Conservation (phyloP, 2,113 vertebrate genomes). For the Pomatorhinus ruficollis region DNA sequence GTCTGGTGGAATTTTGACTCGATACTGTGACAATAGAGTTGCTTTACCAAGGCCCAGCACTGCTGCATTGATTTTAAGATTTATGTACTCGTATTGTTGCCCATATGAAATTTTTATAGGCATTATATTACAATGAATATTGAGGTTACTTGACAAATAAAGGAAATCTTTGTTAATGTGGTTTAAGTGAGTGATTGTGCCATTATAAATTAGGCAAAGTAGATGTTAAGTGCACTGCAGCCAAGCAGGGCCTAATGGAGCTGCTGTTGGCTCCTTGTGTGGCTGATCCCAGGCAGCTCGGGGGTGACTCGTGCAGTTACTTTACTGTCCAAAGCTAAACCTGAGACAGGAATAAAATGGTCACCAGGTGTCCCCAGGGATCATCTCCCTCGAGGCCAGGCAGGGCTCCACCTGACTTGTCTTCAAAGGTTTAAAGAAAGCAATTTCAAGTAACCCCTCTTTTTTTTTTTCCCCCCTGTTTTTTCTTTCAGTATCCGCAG, state of each 20-base stretch:
- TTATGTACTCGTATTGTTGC: not conserved
- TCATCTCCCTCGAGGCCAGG: fast-evolving
- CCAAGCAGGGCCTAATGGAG: not conserved
- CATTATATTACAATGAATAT: conserved; percentile 28
- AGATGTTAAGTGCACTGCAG: conserved; percentile 18
- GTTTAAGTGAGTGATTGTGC: conserved; percentile 34
- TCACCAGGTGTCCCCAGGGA: not conserved
- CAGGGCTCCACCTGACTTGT: not conserved
- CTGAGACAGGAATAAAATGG: not conserved
- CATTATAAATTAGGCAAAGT: conserved; percentile 29
- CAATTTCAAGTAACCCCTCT: not conserved
- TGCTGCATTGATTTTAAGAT: not conserved
- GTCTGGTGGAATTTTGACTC: not conserved
- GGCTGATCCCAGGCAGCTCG: fast-evolving
- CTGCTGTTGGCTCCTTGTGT: not conserved
- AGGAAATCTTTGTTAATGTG: conserved; percentile 49
- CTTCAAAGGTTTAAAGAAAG: not conserved
- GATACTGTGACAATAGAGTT: fast-evolving
- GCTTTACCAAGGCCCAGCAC: not conserved
- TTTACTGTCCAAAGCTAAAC: not conserved
- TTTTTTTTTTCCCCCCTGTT: fast-evolving
- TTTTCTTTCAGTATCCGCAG: conserved; percentile 88
- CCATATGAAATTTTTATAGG: conserved; percentile 16
- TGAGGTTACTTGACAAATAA: conserved; percentile 36
- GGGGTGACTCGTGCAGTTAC: not conserved